Evolutionary conservation across 2,113 vertebrate species (phyloP).

Genomic region (Petromus typicus): DNA sequence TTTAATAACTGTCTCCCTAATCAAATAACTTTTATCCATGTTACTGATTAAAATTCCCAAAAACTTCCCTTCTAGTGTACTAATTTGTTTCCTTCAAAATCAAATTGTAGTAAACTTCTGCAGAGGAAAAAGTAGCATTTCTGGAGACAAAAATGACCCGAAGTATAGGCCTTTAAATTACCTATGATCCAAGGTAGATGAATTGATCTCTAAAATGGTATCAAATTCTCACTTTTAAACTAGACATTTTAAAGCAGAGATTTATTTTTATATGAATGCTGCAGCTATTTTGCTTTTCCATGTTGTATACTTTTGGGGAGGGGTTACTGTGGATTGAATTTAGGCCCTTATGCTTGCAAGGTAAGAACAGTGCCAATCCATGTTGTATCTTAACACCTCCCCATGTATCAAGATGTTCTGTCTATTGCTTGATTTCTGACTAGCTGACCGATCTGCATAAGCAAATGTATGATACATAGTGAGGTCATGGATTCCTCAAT

Average conservation of each 20-base stretch:
- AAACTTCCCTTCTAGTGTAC: neutral
- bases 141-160: neutral
- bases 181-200: neutral
- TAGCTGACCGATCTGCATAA: neutral
- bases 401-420: neutral
- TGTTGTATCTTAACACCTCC: neutral
- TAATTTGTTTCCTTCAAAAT: neutral
- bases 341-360: too few relatives aligned
- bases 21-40: neutral
- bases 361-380: neutral
- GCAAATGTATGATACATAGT: neutral
- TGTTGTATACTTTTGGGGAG: neutral
- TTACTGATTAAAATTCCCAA: neutral
- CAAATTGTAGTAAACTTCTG: neutral
- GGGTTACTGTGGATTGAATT: too few relatives aligned
- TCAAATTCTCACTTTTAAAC: neutral
- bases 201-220: neutral
- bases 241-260: neutral
- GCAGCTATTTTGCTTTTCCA: neutral
- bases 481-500: neutral
- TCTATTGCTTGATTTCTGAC: neutral
- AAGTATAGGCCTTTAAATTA: neutral
- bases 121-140: conserved; percentile 10
- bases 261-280: neutral
- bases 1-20: neutral